phyloP scores from a whole-genome alignment of 1,140 invertebrate genomes.

The Hycleus phaleratus region DNA sequence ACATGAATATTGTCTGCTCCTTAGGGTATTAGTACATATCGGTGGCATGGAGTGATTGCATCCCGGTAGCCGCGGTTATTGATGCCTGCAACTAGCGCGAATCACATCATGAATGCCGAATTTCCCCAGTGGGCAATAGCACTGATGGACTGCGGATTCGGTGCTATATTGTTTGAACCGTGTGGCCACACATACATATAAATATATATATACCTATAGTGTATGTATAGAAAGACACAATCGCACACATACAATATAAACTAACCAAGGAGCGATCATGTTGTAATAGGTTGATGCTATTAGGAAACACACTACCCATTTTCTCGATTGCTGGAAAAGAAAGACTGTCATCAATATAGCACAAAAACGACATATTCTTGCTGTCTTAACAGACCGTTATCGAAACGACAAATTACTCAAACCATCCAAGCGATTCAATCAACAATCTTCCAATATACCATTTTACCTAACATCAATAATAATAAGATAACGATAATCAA shows the following conservation, averaged over 20 bases:
- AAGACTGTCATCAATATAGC: constrained; percentile 12
- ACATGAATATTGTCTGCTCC: constrained; percentile 21
- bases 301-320: constrained; percentile 11
- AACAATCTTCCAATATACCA: too few relatives aligned
- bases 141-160: constrained; percentile 33
- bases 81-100: constrained; percentile 33
- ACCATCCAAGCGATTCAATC: too few relatives aligned
- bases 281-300: constrained; percentile 12
- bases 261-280: constrained; percentile 10
- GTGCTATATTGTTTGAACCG: constrained; percentile 21
- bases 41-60: constrained; percentile 26
- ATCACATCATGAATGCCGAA: constrained; percentile 37
- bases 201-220: too few relatives aligned
- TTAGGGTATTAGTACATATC: constrained; percentile 28
- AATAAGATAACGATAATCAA: too few relatives aligned
- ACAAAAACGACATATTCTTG: constrained; percentile 6
- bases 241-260: not conserved
- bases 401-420: too few relatives aligned
- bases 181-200: constrained; percentile 2
- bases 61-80: constrained; percentile 29
- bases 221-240: too few relatives aligned
- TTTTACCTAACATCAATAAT: too few relatives aligned
- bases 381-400: too few relatives aligned
- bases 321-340: constrained; percentile 9
- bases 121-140: constrained; percentile 34